phyloP scores from a whole-genome alignment of 2,888 invertebrate genomes.

The Sphinx pinastri region DNA sequence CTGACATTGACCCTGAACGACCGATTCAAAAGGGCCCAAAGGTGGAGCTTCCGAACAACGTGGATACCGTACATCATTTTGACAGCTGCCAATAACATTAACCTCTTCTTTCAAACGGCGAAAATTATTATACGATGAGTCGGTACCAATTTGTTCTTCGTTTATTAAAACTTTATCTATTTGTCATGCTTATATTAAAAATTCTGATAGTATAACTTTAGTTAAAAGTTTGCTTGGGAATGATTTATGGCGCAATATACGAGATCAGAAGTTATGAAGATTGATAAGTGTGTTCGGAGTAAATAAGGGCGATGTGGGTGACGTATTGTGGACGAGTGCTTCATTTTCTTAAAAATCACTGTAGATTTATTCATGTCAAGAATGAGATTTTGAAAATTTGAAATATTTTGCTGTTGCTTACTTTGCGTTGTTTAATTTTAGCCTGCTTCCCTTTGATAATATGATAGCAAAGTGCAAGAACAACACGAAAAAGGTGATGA shows the following conservation, averaged over 20 bases:
- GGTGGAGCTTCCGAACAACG: constrained; percentile 35
- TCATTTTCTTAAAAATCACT: neutral
- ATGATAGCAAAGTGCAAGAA: too few relatives aligned
- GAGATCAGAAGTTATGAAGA: constrained; percentile 5
- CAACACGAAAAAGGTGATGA: too few relatives aligned
- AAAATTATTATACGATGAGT: constrained; percentile 48
- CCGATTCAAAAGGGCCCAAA: constrained; percentile 8
- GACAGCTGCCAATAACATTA: constrained; percentile 72
- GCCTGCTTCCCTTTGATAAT: too few relatives aligned
- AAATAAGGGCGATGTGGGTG: neutral
- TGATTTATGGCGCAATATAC: constrained; percentile 15
- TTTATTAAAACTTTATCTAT: constrained; percentile 37
- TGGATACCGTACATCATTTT: constrained; percentile 62
- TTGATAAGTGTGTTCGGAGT: constrained; percentile 12
- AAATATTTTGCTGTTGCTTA: too few relatives aligned
- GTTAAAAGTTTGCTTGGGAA: constrained; percentile 18
- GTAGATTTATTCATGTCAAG: too few relatives aligned
- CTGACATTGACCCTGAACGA: constrained; percentile 9
- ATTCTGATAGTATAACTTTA: neutral
- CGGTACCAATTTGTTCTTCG: constrained; percentile 37
- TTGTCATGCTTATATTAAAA: constrained; percentile 26
- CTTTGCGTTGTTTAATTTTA: too few relatives aligned
- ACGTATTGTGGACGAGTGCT: neutral
- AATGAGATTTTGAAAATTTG: too few relatives aligned
- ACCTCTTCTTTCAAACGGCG: constrained; percentile 60